A percentile compares a stretch with the other conserved stretches of the same genome.
Conservation (phyloP, 2,797 vertebrate genomes). For the Phoebastria nigripes region DNA sequence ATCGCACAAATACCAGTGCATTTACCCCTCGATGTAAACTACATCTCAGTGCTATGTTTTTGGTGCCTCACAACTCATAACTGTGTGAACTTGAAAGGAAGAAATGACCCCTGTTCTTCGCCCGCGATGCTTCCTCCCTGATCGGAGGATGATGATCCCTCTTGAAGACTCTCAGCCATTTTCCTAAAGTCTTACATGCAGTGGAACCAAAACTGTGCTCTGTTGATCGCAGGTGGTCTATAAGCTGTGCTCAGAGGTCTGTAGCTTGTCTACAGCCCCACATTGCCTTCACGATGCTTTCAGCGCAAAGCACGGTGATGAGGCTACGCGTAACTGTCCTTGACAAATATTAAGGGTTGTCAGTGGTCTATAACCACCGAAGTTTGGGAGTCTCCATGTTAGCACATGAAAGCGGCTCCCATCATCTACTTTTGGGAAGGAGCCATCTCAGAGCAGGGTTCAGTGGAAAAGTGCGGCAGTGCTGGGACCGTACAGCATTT, state of each 20-base stretch:
- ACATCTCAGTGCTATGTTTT: neutral
- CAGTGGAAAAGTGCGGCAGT: neutral
- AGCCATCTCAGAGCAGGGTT: neutral
- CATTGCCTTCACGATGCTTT: neutral
- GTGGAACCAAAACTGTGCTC: neutral
- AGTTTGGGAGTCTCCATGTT: neutral
- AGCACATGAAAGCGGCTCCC: neutral
- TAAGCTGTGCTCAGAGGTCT: neutral
- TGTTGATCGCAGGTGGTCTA: neutral
- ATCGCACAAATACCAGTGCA: neutral
- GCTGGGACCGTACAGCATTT: neutral
- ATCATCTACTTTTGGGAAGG: neutral
- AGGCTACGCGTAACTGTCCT: neutral
- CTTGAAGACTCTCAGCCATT: neutral
- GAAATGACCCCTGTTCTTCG: neutral
- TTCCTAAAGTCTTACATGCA: neutral
- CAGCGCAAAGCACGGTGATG: neutral
- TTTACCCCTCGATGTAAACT: neutral
- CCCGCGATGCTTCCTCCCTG: rapidly evolving
- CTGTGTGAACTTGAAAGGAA: slow-evolving; percentile 16
- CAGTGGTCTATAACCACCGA: neutral
- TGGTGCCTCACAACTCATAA: slow-evolving; percentile 36
- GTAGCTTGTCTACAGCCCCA: neutral
- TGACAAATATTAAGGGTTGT: neutral
- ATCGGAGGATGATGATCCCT: neutral